Base-by-base conservation (phyloP, 1,140 invertebrate species). In the Drosophila murphyi region DNA sequence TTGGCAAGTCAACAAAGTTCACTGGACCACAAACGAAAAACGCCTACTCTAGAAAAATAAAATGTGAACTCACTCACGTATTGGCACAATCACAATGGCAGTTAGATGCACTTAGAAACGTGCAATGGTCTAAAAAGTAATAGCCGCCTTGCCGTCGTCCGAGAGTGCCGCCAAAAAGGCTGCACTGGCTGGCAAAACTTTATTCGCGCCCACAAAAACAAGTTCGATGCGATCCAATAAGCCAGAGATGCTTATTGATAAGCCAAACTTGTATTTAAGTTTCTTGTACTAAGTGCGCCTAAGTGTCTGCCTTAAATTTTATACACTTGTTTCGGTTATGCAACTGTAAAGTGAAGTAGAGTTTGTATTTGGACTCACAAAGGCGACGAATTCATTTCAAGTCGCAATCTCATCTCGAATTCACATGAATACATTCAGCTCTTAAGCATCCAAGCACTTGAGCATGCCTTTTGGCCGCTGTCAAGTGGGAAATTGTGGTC, bases 401-500 rank as follows among this genome's bases (percentile, higher is more conserved):
- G 52, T 73, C 45, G 31, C 51, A 52, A 75, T 56, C 65, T 80
- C 79, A 70, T 74, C 72, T 70, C 56, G 55, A 78, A 83, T 73
- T 80, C 80, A 83, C 69, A 80, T 83, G 80, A 80, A 80, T 83
- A 77, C 78, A 89, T 80, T 75, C 57, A 71, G 76, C 83, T 78
- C 72, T 88, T 71, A 69, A 87, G 64, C 77, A 51, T 57, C 70
- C 54, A 77, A 78, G 83, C 80, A 89, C 83, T 88, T 88, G 73
- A 89, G 80, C 85, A 88, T 88, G 83, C 82, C 83, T 88, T 88
- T 88, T 78, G 83, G 85, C 70, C 74, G 65, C 69, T 63, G 63
- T 88, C 77, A 83, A 88, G 83, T 80, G 74, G 85, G 69, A 88
- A 80, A 73, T 83, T 88, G 85, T 88, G 83, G 83, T 88, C 83